These are phyloP conservation scores for Brevimyrus niger DNA, from an alignment of 2,113 vertebrate species.

Conservation along the genomic window DNA sequence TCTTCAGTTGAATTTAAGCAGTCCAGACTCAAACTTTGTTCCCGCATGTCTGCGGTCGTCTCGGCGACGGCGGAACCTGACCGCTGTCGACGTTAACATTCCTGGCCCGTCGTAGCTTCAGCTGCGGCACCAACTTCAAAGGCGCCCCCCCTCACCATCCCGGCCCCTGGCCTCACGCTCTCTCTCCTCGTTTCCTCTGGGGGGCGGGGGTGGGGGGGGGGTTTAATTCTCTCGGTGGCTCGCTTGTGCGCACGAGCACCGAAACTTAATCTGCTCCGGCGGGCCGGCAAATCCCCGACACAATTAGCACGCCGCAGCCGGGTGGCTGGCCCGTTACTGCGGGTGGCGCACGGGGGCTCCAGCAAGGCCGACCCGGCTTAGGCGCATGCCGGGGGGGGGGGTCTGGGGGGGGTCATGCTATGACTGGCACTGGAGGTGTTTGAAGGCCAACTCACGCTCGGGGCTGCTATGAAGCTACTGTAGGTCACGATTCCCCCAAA, in stretches of 20 bases:
- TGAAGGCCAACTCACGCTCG: background rate
- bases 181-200: slow-evolving; percentile 31
- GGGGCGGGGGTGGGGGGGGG: background rate
- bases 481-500: background rate
- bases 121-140: background rate
- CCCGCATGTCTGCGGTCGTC: background rate
- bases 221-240: slow-evolving; percentile 43
- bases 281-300: slow-evolving; percentile 57
- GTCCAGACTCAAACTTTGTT: background rate
- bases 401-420: background rate
- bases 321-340: slow-evolving; percentile 42
- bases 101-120: slow-evolving; percentile 19
- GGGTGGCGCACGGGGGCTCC: slow-evolving; percentile 6
- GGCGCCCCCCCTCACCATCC: slow-evolving; percentile 45
- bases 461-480: background rate
- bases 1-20: background rate
- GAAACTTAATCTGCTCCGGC: slow-evolving; percentile 56
- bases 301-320: slow-evolving; percentile 58
- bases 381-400: background rate
- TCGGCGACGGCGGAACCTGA: background rate
- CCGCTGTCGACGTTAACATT: slow-evolving; percentile 29
- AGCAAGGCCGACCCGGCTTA: background rate
- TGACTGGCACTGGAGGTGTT: background rate
- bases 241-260: slow-evolving; percentile 40
- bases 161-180: slow-evolving; percentile 29